Evolutionary conservation across 2,888 invertebrate genomes (phyloP), one percentile per base, ranked within the genome.

Genomic region (Andricus curvator): DNA sequence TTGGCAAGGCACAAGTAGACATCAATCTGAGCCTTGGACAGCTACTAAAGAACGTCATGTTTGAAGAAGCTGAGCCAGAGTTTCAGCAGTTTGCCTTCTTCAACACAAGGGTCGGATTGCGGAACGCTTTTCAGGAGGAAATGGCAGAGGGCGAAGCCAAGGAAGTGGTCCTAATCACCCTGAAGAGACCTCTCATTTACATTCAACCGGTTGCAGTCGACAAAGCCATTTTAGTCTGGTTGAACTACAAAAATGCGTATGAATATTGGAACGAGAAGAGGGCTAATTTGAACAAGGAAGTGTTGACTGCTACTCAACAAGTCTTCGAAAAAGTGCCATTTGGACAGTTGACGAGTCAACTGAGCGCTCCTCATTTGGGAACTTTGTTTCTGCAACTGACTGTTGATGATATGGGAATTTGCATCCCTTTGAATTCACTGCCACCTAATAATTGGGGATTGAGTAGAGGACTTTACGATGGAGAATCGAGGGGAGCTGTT

Each of bases 191-290:
- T 0, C 94, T 99, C 84, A 96, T 99, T 84, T 98, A 99, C 93
- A 97, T 99, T 80, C 99, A 99, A 93, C 99, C 99, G 0, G 96
- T 98, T 89, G 99, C 99, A 13, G 97, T 99, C 78, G 99, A 99
- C 93, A 98, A 98, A 94, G 99, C 98, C 20, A 98, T 99, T 86
- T 95, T 99, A 29, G 98, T 99, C 70, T 99, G 99, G 99, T 94
- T 99, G 84, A 99, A 99, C 94, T 99, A 99, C 92, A 99, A 99
- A 93, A 99, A 99, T 93, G 99, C 99, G 0, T 99, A 99, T 91
- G 99, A 99, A 92, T 99, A 99, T 93, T 99, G 99, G 99, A 98
- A 97, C 87, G 99, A 99, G 92, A 99, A 99, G 93, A 94, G 99
- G 6, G 96, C 97, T 8, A 97, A 96, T 88, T 94, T 99, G 65